phyloP scores from a whole-genome alignment of 1,140 invertebrate species.

The Ceratina japonica region DNA sequence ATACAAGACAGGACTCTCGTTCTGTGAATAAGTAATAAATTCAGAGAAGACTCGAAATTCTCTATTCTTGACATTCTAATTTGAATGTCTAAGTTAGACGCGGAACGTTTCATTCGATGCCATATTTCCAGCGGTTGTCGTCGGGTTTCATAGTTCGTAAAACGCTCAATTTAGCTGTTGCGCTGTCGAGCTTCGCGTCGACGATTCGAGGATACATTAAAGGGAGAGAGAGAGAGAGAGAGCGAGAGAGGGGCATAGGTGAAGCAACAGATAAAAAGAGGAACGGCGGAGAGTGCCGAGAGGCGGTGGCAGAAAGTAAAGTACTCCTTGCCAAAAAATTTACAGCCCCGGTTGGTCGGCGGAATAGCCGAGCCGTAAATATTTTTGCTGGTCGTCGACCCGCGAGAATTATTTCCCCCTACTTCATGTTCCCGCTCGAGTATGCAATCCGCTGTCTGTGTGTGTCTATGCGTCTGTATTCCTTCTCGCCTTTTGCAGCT shows the following conservation, averaged over 20 bases:
- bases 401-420: conserved; percentile 40
- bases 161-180: conserved; percentile 19
- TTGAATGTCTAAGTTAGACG: neutral
- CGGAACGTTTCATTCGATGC: neutral
- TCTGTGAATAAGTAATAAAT: too few relatives aligned
- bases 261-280: neutral
- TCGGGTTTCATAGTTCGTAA: conserved; percentile 6
- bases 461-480: neutral
- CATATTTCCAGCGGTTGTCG: neutral
- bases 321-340: conserved; percentile 31
- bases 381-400: conserved; percentile 40
- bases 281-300: neutral
- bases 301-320: neutral
- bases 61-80: too few relatives aligned
- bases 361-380: conserved; percentile 42
- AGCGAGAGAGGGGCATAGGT: neutral
- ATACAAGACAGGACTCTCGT: too few relatives aligned
- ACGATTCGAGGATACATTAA: conserved; percentile 16
- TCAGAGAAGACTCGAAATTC: too few relatives aligned
- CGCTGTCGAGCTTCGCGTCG: neutral
- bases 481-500: conserved; percentile 30
- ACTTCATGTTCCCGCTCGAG: conserved; percentile 29
- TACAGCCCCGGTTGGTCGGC: conserved; percentile 1
- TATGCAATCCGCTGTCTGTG: conserved; percentile 24
- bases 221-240: neutral